These are phyloP conservation scores for Stenichneumon culpator DNA, from an alignment of 2,888 invertebrate genomes.

Conservation along the genomic window DNA sequence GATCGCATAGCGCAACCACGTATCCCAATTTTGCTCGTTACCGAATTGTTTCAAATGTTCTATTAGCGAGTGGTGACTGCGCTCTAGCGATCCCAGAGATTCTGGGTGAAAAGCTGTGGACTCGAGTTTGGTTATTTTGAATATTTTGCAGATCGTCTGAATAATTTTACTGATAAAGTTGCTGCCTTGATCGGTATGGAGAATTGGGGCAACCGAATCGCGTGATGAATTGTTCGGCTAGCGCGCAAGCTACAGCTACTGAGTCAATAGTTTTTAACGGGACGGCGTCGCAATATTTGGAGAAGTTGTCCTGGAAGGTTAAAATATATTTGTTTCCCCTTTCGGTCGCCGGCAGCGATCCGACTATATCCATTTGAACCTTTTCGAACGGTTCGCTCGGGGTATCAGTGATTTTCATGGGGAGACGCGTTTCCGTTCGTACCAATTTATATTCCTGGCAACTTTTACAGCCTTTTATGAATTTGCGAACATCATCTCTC, in stretches of 20 bases:
- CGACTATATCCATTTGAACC: constrained; percentile 70
- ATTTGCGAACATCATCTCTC: not conserved
- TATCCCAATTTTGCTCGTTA: constrained; percentile 25
- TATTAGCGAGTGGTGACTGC: constrained; percentile 20
- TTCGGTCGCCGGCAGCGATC: constrained; percentile 62
- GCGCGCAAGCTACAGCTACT: constrained; percentile 35
- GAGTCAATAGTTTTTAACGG: constrained; percentile 27
- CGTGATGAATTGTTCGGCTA: constrained; percentile 46
- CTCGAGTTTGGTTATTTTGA: no score
- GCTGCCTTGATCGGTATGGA: constrained; percentile 60
- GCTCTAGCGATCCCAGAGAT: constrained; percentile 22
- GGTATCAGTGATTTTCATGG: constrained; percentile 45
- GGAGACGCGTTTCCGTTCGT: constrained; percentile 21
- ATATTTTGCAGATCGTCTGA: no score
- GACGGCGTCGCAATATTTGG: constrained; percentile 58
- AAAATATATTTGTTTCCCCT: constrained; percentile 47
- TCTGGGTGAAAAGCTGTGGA: constrained; percentile 43
- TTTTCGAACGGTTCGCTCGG: constrained; percentile 55
- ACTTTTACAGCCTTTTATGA: not conserved
- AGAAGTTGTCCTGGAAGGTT: constrained; percentile 57
- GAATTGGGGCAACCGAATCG: constrained; percentile 48
- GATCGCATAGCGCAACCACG: constrained; percentile 25
- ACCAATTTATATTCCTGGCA: constrained; percentile 9
- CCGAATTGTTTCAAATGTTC: constrained; percentile 26
- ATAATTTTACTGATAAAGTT: no score